Evolutionary conservation across 2,888 invertebrate genomes (phyloP), one percentile per base, ranked within the genome.

Genomic region (Hirtodrosophila alboralis): DNA sequence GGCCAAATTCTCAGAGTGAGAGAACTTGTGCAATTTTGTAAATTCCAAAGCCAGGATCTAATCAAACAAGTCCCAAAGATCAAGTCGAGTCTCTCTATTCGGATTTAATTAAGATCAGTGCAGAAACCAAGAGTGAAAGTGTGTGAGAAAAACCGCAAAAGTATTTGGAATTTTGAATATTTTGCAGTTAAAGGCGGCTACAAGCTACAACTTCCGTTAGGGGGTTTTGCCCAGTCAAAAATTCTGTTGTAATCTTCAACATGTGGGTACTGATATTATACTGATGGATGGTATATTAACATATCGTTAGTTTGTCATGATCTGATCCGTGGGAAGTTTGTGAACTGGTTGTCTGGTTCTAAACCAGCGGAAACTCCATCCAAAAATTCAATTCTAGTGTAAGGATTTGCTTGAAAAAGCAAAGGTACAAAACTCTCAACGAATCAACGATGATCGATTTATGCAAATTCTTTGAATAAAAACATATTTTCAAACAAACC

Each of bases 71-170:
- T 83, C 74, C 63, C 64, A 34, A 38, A 28, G 36, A 27, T 47
- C 38, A 44, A 58, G 58, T 62, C 40, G 59, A n/a, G n/a, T n/a
- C n/a, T 41, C 44, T 12, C 28, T 16, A 30, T 45, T n/a, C n/a
- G 81, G 81, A 80, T 83, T 80, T 83, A 83, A 86, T 84, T 77
- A 81, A 83, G 81, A 83, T 83, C 81, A 83, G 65, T 63, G 73
- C 53, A 44, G 21, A 18, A 6, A 44, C 4, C n/a, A 27, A 18
- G 23, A 37, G 45, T 9, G 36, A 47, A 34, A 44, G 66, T 70
- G 61, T 83, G 71, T 76, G 81, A n/a, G n/a, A 79, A 85, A 81
- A 84, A 84, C 86, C 86, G 67, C 61, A 59, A 64, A 53, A 31
- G 40, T 8, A 23, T 23, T 23, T 23, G 23, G 23, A 23, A 23